A percentile compares a stretch with the other conserved stretches of the same genome.
Conservation (phyloP, 1,140 invertebrate genomes). For the Trypoxylus dichotomus region DNA sequence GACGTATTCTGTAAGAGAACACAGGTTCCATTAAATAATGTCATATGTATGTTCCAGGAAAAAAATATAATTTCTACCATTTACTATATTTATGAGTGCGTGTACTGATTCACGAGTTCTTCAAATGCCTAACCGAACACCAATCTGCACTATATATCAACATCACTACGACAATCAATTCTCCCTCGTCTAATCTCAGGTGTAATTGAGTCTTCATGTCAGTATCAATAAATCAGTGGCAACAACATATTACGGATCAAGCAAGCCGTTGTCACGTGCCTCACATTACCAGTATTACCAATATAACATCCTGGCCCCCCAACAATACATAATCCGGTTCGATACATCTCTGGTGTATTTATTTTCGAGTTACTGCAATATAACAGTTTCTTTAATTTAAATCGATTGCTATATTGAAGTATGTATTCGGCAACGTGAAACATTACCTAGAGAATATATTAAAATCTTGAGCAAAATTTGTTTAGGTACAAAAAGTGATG, state of each 20-base stretch:
- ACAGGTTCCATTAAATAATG: too few relatives aligned
- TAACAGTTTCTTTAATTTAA: neutral
- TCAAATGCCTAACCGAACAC: neutral
- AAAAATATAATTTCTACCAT: too few relatives aligned
- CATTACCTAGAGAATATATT: too few relatives aligned
- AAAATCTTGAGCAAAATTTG: too few relatives aligned
- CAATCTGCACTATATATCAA: neutral
- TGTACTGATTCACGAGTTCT: too few relatives aligned
- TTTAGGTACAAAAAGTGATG: too few relatives aligned
- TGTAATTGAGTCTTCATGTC: slow-evolving; percentile 47
- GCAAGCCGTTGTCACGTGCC: slow-evolving; percentile 44
- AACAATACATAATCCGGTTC: slow-evolving; percentile 37
- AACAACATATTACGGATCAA: slow-evolving; percentile 45
- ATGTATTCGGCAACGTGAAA: too few relatives aligned
- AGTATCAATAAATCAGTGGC: slow-evolving; percentile 45
- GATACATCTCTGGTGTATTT: neutral
- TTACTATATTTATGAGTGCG: too few relatives aligned
- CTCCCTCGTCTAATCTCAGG: slow-evolving; percentile 16
- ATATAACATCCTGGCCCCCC: slow-evolving; percentile 35
- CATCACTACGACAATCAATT: neutral
- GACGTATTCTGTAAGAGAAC: too few relatives aligned
- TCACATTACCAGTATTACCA: slow-evolving; percentile 43
- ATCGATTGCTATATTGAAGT: neutral
- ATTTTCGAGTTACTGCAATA: neutral
- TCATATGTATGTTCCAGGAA: too few relatives aligned